Percentiles rank a stretch among this genome's conserved stretches.
Conservation (phyloP, 2,113 vertebrate species). For the Hippoglossus stenolepis region DNA sequence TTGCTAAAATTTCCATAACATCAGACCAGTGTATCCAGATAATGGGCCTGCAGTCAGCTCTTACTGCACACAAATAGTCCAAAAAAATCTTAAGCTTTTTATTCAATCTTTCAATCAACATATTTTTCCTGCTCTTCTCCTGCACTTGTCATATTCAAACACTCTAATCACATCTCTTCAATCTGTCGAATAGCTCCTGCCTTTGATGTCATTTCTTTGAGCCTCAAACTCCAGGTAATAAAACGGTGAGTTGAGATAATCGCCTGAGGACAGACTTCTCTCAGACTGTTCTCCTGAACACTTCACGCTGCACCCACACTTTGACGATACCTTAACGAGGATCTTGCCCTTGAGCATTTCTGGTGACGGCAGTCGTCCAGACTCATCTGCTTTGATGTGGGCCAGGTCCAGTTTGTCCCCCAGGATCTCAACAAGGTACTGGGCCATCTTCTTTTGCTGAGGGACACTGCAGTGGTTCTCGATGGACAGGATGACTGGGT, state of each 20-base stretch:
- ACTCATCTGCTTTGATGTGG: constrained; percentile 82
- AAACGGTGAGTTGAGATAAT: constrained; percentile 8
- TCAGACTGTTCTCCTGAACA: not conserved
- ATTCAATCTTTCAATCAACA: not conserved
- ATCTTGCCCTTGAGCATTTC: constrained; percentile 93
- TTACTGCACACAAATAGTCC: not conserved
- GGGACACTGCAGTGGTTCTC: constrained; percentile 97
- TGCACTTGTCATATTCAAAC: constrained; percentile 7
- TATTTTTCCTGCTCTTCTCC: not conserved
- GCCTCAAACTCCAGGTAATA: constrained; percentile 8
- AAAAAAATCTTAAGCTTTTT: not conserved
- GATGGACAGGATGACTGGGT: constrained; percentile 95
- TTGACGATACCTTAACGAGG: constrained; percentile 90
- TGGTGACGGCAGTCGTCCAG: constrained; percentile 89
- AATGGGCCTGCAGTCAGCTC: constrained; percentile 2
- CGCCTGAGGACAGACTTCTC: constrained; percentile 12
- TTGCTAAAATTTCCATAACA: not conserved
- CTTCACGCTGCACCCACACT: not conserved
- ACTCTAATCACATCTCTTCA: constrained; percentile 6
- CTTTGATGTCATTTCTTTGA: constrained; percentile 40
- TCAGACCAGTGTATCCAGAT: not conserved
- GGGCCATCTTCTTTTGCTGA: constrained; percentile 99
- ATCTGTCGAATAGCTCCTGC: not conserved
- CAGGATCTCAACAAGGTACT: constrained; percentile 90
- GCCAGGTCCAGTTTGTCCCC: constrained; percentile 95